Conservation (phyloP, 1,140 invertebrate genomes). For the Panonychus citri region DNA sequence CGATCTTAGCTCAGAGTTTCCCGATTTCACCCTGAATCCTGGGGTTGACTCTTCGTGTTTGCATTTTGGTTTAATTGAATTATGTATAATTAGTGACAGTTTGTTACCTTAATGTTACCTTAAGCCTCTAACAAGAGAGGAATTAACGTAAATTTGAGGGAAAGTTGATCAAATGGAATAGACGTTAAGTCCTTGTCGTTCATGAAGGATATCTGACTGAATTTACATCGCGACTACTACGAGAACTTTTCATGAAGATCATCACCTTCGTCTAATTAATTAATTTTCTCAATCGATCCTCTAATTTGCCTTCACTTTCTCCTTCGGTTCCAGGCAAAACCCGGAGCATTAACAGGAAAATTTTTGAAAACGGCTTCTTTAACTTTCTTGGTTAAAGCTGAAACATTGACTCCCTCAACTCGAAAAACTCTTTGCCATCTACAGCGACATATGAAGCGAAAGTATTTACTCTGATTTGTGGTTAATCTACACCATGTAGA, state of each 20-base stretch:
- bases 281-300: conserved; percentile 43
- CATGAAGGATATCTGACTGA: conserved; percentile 63
- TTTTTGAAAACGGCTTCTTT: conserved; percentile 21
- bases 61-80: no score
- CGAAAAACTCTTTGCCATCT: conserved; percentile 32
- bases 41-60: no score
- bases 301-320: conserved; percentile 21
- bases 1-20: no score
- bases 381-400: conserved; percentile 51
- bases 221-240: conserved; percentile 59
- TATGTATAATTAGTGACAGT: no score
- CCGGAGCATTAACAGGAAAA: conserved; percentile 13
- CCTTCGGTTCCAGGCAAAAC: conserved; percentile 1
- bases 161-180: conserved; percentile 94
- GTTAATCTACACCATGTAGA: no score
- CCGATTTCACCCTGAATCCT: no score
- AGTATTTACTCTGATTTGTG: no score
- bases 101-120: conserved; percentile 58
- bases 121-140: conserved; percentile 77
- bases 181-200: conserved; percentile 62
- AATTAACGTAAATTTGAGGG: conserved; percentile 69
- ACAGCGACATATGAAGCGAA: conserved; percentile 45
- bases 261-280: conserved; percentile 63
- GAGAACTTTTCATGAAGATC: conserved; percentile 93
- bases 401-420: conserved; percentile 61